phyloP scores from a whole-genome alignment of 2,888 invertebrate genomes.

The Cactoblastis cactorum region DNA sequence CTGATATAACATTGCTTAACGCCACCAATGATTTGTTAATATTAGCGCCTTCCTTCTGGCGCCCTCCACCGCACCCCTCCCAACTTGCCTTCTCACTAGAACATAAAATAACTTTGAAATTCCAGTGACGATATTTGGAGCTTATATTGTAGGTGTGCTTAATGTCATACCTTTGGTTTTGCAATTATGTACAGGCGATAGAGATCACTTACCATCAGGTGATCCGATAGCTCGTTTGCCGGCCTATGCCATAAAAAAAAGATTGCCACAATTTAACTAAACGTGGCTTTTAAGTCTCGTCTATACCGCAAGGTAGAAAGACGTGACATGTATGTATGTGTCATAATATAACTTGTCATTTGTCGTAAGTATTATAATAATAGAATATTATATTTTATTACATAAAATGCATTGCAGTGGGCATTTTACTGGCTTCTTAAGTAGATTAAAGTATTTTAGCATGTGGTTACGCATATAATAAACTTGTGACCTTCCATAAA shows the following conservation, averaged over 20 bases:
- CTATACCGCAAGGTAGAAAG: too few species aligned
- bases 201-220: too few species aligned
- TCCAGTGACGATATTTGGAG: too few species aligned
- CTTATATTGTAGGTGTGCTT: too few species aligned
- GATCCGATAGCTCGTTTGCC: too few species aligned
- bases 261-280: too few species aligned
- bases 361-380: too few species aligned
- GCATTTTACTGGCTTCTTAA: background rate
- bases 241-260: too few species aligned
- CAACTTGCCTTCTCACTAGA: conserved; percentile 83
- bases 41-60: conserved; percentile 82
- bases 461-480: background rate
- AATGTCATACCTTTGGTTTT: background rate
- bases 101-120: background rate
- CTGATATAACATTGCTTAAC: conserved; percentile 89
- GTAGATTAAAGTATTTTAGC: background rate
- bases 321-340: background rate
- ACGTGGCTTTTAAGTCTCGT: too few species aligned
- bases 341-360: too few species aligned
- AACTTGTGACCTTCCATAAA: conserved; percentile 13
- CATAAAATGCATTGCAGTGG: background rate
- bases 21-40: conserved; percentile 91
- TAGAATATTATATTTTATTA: too few species aligned
- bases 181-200: too few species aligned
- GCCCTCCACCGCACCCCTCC: conserved; percentile 85